Base-by-base conservation (phyloP, 2,797 vertebrate species). In the Harpagifer antarcticus region DNA sequence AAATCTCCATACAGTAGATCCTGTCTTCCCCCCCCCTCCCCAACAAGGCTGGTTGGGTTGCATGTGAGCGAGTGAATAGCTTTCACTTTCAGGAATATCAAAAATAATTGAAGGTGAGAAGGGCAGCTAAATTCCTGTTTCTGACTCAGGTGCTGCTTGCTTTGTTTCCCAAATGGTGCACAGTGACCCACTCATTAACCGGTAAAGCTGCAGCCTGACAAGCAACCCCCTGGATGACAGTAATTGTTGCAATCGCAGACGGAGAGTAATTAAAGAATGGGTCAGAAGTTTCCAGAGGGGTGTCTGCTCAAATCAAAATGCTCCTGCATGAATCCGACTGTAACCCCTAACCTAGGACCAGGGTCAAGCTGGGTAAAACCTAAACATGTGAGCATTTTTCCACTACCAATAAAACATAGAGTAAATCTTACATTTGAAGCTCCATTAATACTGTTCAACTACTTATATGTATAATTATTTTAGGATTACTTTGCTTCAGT, bases 111-210 rank as follows among this genome's bases (percentile, higher is more conserved):
- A 16, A 79, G 82, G 76, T 81, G 68, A 83, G 76, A 67, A 20
- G 50, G 71, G 71, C 72, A 72, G 84, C 75, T 68, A 69, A 76
- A 84, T 81, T 88, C 87, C 83, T 84, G 68, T 65, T 86, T 83
- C 74, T 79, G 76, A 85, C 79, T 85, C 69, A 48, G 33, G 33
- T 37, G 60, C 86, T 48, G 47, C 83, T 91, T 91, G 90, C 79
- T 90, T 89, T 83, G 73, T 60, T 37, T 85, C 89, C 91, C 86
- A 89, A 86, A 90, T 79, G 86, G 82, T 86, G 78, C 87, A 77
- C 84, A 66, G 60, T 78, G 84, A 89, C 81, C 87, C 83, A 84
- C 86, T 94, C 92, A 94, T 94, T 94, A 94, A 91, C 67, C 55
- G 63, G 82, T 85, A 90, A 92, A 90, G 88, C 89, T 82, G 91